These are phyloP conservation scores for Meganola albula DNA, from an alignment of 2,888 invertebrate genomes.

Conservation along the genomic window DNA sequence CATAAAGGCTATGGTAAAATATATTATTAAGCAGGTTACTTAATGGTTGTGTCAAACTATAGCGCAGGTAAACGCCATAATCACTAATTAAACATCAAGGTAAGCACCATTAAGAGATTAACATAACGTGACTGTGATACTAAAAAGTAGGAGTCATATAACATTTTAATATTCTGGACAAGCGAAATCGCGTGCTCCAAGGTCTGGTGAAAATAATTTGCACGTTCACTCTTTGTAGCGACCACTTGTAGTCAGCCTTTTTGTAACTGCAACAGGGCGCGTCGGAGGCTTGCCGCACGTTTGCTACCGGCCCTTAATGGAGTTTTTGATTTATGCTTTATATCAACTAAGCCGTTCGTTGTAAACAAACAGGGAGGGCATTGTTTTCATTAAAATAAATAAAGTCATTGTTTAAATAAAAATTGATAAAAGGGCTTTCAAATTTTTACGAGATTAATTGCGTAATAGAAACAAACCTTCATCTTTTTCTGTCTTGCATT, in stretches of 20 bases:
- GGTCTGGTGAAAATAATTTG: constrained; percentile 31
- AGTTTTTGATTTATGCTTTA: constrained; percentile 35
- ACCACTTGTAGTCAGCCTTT: constrained; percentile 31
- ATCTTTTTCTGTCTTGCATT: too few species aligned
- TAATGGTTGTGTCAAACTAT: too few species aligned
- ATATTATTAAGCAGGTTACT: too few species aligned
- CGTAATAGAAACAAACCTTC: too few species aligned
- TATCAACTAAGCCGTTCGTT: constrained; percentile 18
- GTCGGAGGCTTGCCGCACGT: constrained; percentile 54
- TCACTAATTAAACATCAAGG: not conserved
- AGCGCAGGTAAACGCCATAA: too few species aligned
- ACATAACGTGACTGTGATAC: not conserved
- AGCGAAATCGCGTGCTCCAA: constrained; percentile 31
- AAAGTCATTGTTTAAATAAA: too few species aligned
- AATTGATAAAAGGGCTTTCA: too few species aligned
- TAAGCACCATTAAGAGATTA: constrained; percentile 1
- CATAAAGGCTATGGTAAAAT: too few species aligned
- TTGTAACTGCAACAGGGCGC: constrained; percentile 36
- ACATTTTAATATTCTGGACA: constrained; percentile 1
- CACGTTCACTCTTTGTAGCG: constrained; percentile 34
- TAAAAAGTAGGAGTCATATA: not conserved
- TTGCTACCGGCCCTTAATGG: constrained; percentile 27
- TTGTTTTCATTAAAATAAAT: too few species aligned
- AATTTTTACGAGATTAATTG: too few species aligned
- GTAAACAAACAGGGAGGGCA: too few species aligned